A percentile compares a stretch with the other conserved stretches of the same genome.
phyloP scores from a whole-genome alignment of 1,140 invertebrate genomes.

The Trachymyrmex cornetzi region DNA sequence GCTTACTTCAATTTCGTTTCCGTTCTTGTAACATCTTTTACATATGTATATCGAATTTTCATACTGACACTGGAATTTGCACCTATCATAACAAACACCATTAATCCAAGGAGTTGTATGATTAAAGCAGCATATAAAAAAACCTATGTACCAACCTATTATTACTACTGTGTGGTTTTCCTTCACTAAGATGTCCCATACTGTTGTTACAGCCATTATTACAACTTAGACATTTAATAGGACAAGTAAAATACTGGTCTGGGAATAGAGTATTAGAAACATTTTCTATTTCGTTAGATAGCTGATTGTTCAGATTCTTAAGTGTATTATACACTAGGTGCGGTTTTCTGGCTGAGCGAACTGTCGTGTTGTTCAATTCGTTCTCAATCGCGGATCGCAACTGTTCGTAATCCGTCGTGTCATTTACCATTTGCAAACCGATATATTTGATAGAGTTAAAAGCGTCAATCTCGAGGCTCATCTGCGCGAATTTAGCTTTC shows the following conservation, averaged over 20 bases:
- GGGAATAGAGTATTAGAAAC: constrained; percentile 90
- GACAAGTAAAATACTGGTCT: constrained; percentile 94
- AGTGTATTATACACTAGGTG: constrained; percentile 90
- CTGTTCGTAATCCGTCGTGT: constrained; percentile 87
- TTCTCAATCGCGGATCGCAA: constrained; percentile 85
- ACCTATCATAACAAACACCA: constrained; percentile 79
- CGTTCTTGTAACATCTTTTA: constrained; percentile 89
- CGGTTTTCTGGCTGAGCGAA: constrained; percentile 90
- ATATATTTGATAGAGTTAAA: constrained; percentile 92
- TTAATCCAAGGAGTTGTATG: not conserved
- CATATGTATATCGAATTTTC: constrained; percentile 93
- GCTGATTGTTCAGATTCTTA: constrained; percentile 93
- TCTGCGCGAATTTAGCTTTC: constrained; percentile 88
- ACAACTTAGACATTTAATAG: constrained; percentile 91
- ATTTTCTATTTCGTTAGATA: constrained; percentile 90
- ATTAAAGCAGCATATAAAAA: constrained; percentile 17
- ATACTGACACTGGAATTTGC: constrained; percentile 92
- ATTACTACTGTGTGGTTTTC: constrained; percentile 88
- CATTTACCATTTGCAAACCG: constrained; percentile 88
- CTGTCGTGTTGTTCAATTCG: constrained; percentile 90
- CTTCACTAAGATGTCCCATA: constrained; percentile 93
- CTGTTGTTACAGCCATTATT: constrained; percentile 90
- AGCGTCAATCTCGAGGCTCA: constrained; percentile 90
- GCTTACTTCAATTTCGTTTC: constrained; percentile 89
- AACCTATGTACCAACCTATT: constrained; percentile 82